Base-by-base conservation (phyloP, 2,888 invertebrate genomes). In the Keiferia lycopersicella region DNA sequence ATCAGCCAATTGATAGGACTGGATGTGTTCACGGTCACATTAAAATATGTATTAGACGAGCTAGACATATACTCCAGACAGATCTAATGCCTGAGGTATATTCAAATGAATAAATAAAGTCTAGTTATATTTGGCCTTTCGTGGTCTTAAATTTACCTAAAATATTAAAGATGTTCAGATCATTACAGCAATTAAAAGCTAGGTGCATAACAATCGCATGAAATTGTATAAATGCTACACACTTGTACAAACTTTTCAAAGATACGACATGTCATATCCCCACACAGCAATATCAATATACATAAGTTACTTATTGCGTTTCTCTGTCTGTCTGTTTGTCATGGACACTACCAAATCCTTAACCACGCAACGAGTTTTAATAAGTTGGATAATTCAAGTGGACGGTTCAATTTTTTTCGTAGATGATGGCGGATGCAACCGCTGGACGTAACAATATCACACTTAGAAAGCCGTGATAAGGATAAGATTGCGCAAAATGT, bases 401-500 rank as follows among this genome's bases (percentile, higher is more conserved):
- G n/a, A n/a, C n/a, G n/a, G n/a, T n/a, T n/a, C n/a, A n/a, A n/a
- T n/a, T n/a, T n/a, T n/a, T n/a, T n/a, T n/a, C n/a, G n/a, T n/a
- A n/a, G n/a, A n/a, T n/a, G n/a, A n/a, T n/a, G n/a, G n/a, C n/a
- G n/a, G n/a, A n/a, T n/a, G n/a, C n/a, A n/a, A n/a, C n/a, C n/a
- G n/a, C n/a, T n/a, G n/a, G n/a, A 30, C 56, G 2, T n/a, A 30
- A 26, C 26, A 30, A 56, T 56, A 58, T 58, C 18, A 58, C 41
- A 59, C 45, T 14, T 39, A 18, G n/a, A 58, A 38, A 26, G n/a
- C 16, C 1, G 3, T 8, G 41, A 48, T 26, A 48, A 45, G 0
- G 61, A 61, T 61, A 61, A 61, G 61, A 61, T 61, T 38, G 26
- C 34, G 34, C 16, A 38, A 58, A 48, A 48, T 6, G 18, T 22